Evolutionary conservation across 2,888 invertebrate species (phyloP).

Genomic region (Andrena marginata): DNA sequence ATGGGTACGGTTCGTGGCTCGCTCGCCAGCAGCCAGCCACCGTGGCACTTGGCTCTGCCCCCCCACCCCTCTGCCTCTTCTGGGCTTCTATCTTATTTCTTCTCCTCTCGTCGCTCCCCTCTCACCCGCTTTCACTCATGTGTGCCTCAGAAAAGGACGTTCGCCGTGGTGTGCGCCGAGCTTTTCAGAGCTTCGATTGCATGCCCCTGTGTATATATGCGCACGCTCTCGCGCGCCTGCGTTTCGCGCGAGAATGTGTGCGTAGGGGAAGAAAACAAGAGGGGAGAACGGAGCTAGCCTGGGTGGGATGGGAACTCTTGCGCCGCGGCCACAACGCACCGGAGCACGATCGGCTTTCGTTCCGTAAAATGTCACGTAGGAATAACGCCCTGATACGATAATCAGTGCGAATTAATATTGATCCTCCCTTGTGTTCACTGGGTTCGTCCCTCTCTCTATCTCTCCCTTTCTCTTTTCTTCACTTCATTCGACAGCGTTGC

Average conservation of each 20-base stretch:
- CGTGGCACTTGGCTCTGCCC: conserved; percentile 80
- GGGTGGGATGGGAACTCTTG: conserved; percentile 64
- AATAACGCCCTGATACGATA: conserved; percentile 40
- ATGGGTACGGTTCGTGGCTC: conserved; percentile 78
- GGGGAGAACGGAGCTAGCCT: conserved; percentile 50
- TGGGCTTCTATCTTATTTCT: conserved; percentile 58
- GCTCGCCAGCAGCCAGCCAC: conserved; percentile 80
- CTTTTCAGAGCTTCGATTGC: conserved; percentile 31
- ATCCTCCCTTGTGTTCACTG: conserved; percentile 46
- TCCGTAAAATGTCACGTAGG: conserved; percentile 57
- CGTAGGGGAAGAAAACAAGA: conserved; percentile 42
- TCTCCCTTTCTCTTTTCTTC: conserved; percentile 12
- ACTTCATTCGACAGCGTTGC: conserved; percentile 28
- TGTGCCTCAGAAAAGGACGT: conserved; percentile 70
- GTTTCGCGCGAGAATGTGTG: conserved; percentile 26
- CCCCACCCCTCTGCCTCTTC: conserved; percentile 61
- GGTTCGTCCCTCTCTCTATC: conserved; percentile 10
- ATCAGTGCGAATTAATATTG: conserved; percentile 49
- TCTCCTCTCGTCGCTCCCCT: conserved; percentile 73
- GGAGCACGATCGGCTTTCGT: conserved; percentile 59
- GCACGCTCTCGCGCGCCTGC: conserved; percentile 11
- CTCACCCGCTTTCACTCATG: conserved; percentile 70
- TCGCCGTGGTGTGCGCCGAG: conserved; percentile 61
- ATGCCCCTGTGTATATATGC: conserved; percentile 13
- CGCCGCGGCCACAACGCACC: conserved; percentile 60